Conservation (phyloP, 2,113 vertebrate genomes). For the Tetrax tetrax region DNA sequence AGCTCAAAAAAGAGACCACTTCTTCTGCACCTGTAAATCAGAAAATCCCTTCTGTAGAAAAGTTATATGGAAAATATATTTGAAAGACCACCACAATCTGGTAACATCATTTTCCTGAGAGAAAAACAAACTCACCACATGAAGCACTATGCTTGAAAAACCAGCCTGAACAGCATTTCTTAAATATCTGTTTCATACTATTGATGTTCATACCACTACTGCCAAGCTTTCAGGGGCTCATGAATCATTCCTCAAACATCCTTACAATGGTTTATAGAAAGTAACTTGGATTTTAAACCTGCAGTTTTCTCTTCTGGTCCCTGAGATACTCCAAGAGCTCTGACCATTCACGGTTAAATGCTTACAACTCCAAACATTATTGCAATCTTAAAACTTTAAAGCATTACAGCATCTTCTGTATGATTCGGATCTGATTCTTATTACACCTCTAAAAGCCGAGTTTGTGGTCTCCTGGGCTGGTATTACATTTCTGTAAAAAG, state of each 20-base stretch:
- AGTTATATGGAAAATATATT: not conserved
- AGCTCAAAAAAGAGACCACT: not conserved
- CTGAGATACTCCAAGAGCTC: not conserved
- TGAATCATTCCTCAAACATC: conserved; percentile 19
- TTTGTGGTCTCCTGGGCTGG: not conserved
- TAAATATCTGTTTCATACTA: not conserved
- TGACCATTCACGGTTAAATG: not conserved
- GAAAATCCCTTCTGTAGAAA: not conserved
- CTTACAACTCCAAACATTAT: not conserved
- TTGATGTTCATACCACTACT: not conserved
- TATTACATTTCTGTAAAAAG: not conserved
- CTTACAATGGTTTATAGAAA: not conserved
- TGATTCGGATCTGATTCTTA: not conserved
- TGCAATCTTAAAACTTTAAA: not conserved
- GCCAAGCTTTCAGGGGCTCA: not conserved
- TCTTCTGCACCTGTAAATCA: not conserved
- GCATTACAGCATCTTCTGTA: not conserved
- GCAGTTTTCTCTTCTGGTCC: not conserved
- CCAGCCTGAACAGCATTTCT: not conserved
- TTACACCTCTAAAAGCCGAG: not conserved
- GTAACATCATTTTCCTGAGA: not conserved
- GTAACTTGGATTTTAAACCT: not conserved
- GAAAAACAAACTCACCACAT: not conserved
- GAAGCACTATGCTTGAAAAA: not conserved
- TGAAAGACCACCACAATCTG: not conserved